These are phyloP conservation scores for Gallinago media DNA, from an alignment of 2,113 vertebrate species.

Conservation along the genomic window DNA sequence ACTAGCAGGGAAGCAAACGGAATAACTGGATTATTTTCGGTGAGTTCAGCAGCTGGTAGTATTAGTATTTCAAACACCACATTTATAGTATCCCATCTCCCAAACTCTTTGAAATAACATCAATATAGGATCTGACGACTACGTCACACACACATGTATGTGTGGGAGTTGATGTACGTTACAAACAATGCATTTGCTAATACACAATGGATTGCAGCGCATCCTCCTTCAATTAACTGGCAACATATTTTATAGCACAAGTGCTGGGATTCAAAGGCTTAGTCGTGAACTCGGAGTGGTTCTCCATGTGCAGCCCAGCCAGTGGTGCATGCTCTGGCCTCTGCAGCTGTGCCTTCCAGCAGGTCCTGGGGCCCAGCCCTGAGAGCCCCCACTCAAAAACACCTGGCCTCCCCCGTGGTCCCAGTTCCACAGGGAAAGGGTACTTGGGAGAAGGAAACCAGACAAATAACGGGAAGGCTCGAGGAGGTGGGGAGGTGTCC, in stretches of 20 bases:
- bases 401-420: background rate
- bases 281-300: fast-evolving
- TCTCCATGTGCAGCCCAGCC: fast-evolving
- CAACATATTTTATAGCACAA: fast-evolving
- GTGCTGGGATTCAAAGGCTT: background rate
- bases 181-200: background rate
- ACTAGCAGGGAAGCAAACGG: conserved; percentile 25
- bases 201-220: fast-evolving
- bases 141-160: fast-evolving
- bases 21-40: background rate
- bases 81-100: background rate
- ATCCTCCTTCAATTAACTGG: background rate
- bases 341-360: fast-evolving
- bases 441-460: background rate
- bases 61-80: background rate
- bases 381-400: background rate
- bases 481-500: fast-evolving
- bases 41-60: conserved; percentile 29
- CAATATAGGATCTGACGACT: background rate
- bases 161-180: background rate
- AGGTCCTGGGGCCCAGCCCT: background rate
- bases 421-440: background rate
- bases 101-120: background rate
- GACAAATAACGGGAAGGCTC: background rate
- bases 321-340: fast-evolving